phyloP scores from a whole-genome alignment of 2,113 vertebrate genomes.

The Willisornis vidua region DNA sequence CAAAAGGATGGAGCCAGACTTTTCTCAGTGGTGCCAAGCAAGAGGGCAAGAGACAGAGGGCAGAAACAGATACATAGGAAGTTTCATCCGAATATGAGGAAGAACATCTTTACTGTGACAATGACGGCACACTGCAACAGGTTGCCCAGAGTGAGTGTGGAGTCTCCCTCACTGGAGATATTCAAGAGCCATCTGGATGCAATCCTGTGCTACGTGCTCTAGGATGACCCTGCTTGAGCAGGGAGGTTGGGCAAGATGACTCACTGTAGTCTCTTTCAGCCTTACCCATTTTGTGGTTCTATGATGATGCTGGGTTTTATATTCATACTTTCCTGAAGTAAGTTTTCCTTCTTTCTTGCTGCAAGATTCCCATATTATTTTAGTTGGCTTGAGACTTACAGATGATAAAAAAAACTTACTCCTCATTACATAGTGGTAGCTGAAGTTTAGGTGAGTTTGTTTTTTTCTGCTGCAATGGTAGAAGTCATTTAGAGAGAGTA shows the following conservation, averaged over 20 bases:
- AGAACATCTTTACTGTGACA: background rate
- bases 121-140: rapidly evolving
- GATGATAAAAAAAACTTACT: background rate
- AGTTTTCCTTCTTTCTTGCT: background rate
- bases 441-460: background rate
- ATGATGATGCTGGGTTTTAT: background rate
- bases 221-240: too few relatives aligned
- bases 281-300: background rate
- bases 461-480: background rate
- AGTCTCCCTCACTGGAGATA: background rate
- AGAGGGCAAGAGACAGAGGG: rapidly evolving
- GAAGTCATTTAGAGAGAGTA: background rate
- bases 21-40: background rate
- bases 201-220: background rate
- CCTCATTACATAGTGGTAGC: background rate
- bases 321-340: background rate
- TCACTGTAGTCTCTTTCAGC: background rate
- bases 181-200: background rate
- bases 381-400: background rate
- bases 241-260: background rate
- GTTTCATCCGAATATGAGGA: background rate
- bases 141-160: rapidly evolving
- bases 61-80: background rate
- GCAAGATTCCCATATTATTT: background rate
- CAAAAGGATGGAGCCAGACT: background rate